Conservation (phyloP, 2,797 vertebrate species). For the Holocentrus rufus region DNA sequence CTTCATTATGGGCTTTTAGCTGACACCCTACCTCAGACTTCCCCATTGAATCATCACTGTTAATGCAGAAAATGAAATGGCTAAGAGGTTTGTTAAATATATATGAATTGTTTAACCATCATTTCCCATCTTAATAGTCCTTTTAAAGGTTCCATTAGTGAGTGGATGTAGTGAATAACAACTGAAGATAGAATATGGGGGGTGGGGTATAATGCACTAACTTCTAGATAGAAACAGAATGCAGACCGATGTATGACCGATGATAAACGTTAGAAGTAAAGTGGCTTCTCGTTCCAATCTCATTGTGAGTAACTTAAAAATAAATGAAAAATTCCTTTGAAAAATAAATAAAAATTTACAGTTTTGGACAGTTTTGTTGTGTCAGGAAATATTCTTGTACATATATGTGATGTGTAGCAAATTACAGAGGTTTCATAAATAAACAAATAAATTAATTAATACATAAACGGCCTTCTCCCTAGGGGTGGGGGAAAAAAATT, state of each 20-base stretch:
- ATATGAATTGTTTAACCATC: conserved; percentile 66
- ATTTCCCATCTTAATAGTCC: conserved; percentile 58
- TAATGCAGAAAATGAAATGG: conserved; percentile 66
- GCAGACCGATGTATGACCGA: conserved; percentile 18
- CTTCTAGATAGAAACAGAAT: conserved; percentile 28
- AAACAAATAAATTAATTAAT: too few species aligned
- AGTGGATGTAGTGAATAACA: conserved; percentile 50
- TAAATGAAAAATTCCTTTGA: not conserved
- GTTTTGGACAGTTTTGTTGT: not conserved
- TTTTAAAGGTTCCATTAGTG: conserved; percentile 69
- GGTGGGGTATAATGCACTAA: conserved; percentile 40
- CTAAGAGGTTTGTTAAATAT: conserved; percentile 69
- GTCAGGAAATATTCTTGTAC: not conserved
- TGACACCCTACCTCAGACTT: conserved; percentile 65
- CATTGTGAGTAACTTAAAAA: conserved; percentile 2
- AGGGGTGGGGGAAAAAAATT: too few species aligned
- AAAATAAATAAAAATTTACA: not conserved
- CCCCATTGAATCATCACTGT: conserved; percentile 57
- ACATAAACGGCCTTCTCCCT: too few species aligned
- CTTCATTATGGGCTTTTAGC: conserved; percentile 75
- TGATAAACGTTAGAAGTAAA: conserved; percentile 21
- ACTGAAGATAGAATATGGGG: conserved; percentile 43
- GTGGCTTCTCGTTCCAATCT: not conserved
- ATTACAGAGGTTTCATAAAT: not conserved
- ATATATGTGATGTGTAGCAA: not conserved